A percentile compares a stretch with the other conserved stretches of the same genome.
These are phyloP conservation scores for Anneissia japonica DNA, from an alignment of 35 echinoderm and acorn worm species.

Conservation along the genomic window DNA sequence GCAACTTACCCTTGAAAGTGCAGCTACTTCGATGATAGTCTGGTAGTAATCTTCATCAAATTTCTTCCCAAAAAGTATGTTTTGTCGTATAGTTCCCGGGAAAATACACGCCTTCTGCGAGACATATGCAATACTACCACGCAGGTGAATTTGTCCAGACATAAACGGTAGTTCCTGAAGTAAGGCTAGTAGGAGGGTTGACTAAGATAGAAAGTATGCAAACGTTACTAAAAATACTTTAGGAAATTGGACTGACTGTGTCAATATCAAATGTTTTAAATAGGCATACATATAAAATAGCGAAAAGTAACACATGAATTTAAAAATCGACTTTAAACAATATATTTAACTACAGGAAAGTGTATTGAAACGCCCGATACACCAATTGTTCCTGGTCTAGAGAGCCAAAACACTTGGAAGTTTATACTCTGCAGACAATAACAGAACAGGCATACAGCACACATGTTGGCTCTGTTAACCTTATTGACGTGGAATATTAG, in stretches of 20 bases:
- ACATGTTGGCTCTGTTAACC: too few relatives aligned
- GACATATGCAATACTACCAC: constrained; percentile 51
- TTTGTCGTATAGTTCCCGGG: constrained; percentile 66
- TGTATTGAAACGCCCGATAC: too few relatives aligned
- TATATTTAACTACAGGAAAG: too few relatives aligned
- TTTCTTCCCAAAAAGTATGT: constrained; percentile 71
- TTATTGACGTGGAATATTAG: too few relatives aligned
- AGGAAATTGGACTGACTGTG: too few relatives aligned
- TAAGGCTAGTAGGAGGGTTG: constrained; percentile 64
- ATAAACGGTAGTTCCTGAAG: constrained; percentile 67
- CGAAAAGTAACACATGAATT: neutral
- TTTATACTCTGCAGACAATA: too few relatives aligned
- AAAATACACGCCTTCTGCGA: constrained; percentile 87
- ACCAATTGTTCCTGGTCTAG: too few relatives aligned
- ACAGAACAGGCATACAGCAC: too few relatives aligned
- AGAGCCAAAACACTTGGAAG: too few relatives aligned
- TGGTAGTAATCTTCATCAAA: constrained; percentile 48
- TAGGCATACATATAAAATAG: too few relatives aligned
- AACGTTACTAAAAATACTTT: too few relatives aligned
- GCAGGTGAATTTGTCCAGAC: constrained; percentile 29
- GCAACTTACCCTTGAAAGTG: constrained; percentile 60
- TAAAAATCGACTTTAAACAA: neutral
- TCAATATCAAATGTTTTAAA: too few relatives aligned
- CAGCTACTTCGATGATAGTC: constrained; percentile 63
- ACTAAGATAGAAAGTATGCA: constrained; percentile 46